Percentiles rank a stretch among this genome's conserved stretches.
phyloP scores from a whole-genome alignment of 2,888 invertebrate genomes.

The Drosophila nr. medialis region DNA sequence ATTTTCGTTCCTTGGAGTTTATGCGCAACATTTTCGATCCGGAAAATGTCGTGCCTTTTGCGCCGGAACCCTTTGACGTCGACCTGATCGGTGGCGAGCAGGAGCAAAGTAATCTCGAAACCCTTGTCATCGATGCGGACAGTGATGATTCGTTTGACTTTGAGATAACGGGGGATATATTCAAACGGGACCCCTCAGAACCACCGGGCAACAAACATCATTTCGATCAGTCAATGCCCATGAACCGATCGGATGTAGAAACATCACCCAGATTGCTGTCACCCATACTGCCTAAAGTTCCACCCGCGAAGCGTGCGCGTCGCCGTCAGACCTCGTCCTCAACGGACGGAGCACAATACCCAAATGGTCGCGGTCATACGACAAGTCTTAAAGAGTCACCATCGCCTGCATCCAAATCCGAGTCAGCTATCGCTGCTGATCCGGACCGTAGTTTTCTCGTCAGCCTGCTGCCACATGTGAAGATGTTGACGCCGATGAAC shows the following conservation, averaged over 20 bases:
- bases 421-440: conserved; percentile 44
- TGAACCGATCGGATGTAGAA: conserved; percentile 40
- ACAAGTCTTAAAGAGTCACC: neutral
- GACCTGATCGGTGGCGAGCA: conserved; percentile 2
- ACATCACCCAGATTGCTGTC: conserved; percentile 45
- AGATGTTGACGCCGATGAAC: conserved; percentile 54
- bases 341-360: conserved; percentile 24
- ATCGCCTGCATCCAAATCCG: neutral
- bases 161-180: conserved; percentile 68
- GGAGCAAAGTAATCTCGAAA: conserved; percentile 34
- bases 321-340: conserved; percentile 37
- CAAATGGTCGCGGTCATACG: conserved; percentile 9
- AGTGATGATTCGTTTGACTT: conserved; percentile 69
- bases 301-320: conserved; percentile 45
- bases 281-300: conserved; percentile 31
- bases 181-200: conserved; percentile 44
- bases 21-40: conserved; percentile 66
- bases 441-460: conserved; percentile 67
- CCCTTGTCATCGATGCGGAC: conserved; percentile 61
- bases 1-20: conserved; percentile 63
- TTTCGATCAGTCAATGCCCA: conserved; percentile 18
- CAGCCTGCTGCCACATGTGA: conserved; percentile 67
- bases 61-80: conserved; percentile 28
- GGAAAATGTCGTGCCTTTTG: conserved; percentile 40
- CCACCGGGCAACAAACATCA: conserved; percentile 3